Percentiles rank a stretch among this genome's conserved stretches.
These are phyloP conservation scores for Nomada flava DNA, from an alignment of 2,888 invertebrate species.

Conservation along the genomic window DNA sequence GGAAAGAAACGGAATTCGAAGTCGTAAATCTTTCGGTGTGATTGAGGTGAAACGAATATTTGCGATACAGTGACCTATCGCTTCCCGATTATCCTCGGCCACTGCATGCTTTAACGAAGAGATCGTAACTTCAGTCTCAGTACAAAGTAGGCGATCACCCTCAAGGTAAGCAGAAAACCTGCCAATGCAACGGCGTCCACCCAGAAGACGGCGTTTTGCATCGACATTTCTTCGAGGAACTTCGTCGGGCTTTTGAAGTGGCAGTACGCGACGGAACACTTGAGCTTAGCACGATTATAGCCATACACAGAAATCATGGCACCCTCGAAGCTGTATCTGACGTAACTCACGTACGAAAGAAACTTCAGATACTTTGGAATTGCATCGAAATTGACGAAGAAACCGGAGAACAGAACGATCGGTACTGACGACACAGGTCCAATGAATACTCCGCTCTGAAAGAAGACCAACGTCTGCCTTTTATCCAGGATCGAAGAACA, in stretches of 20 bases:
- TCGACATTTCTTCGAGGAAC: slow-evolving; percentile 94
- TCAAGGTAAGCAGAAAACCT: slow-evolving; percentile 91
- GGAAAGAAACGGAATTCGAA: not conserved
- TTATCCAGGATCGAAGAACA: not conserved
- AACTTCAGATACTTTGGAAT: slow-evolving; percentile 95
- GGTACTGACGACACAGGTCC: slow-evolving; percentile 97
- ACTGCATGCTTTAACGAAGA: slow-evolving; percentile 69
- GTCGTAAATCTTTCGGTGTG: not conserved
- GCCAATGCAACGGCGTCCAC: slow-evolving; percentile 93
- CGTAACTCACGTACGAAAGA: slow-evolving; percentile 95
- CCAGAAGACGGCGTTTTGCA: slow-evolving; percentile 91
- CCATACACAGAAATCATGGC: slow-evolving; percentile 97
- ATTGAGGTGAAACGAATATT: slow-evolving; percentile 13
- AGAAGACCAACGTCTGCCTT: slow-evolving; percentile 35
- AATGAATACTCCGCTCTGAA: slow-evolving; percentile 87
- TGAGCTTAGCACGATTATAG: slow-evolving; percentile 91
- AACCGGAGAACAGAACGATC: slow-evolving; percentile 96
- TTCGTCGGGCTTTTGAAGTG: slow-evolving; percentile 92
- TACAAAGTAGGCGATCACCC: slow-evolving; percentile 92
- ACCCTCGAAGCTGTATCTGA: slow-evolving; percentile 96
- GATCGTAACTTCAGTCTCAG: slow-evolving; percentile 91
- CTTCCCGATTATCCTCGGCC: slow-evolving; percentile 56
- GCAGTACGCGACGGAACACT: slow-evolving; percentile 93
- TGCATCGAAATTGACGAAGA: slow-evolving; percentile 96
- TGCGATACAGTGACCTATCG: slow-evolving; percentile 22